Conservation (phyloP, 2,888 invertebrate species). For the Sphaerophoria rueppellii region DNA sequence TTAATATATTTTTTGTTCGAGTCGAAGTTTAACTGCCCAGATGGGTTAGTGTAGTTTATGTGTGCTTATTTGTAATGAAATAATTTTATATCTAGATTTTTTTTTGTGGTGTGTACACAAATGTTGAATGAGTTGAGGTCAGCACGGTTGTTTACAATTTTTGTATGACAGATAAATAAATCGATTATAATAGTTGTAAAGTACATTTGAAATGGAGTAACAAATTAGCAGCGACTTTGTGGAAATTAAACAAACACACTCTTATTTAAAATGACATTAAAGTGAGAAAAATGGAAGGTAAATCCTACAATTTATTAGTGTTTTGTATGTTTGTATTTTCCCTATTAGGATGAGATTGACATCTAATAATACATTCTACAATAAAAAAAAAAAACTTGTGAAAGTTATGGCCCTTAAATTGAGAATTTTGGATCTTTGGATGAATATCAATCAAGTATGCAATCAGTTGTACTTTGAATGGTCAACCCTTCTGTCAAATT, state of each 20-base stretch:
- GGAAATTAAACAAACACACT: constrained; percentile 8
- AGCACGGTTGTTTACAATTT: constrained; percentile 27
- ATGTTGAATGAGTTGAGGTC: constrained; percentile 44
- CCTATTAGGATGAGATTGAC: too few relatives aligned
- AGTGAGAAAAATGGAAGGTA: constrained; percentile 23
- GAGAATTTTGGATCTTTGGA: too few relatives aligned
- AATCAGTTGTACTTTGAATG: too few relatives aligned
- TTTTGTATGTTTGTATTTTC: too few relatives aligned
- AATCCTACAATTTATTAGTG: constrained; percentile 1
- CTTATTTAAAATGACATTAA: neutral
- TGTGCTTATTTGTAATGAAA: constrained; percentile 17
- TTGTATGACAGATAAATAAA: constrained; percentile 28
- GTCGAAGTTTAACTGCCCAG: constrained; percentile 17
- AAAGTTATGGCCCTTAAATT: too few relatives aligned
- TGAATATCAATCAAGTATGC: too few relatives aligned
- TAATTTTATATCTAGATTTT: constrained; percentile 65
- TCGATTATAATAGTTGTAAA: constrained; percentile 21
- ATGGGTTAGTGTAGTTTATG: constrained; percentile 6
- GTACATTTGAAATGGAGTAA: constrained; percentile 19
- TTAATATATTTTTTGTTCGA: constrained; percentile 22
- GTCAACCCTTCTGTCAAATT: too few relatives aligned
- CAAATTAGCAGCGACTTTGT: neutral
- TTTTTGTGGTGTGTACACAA: constrained; percentile 16
- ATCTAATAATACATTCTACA: too few relatives aligned
- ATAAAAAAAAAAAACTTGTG: too few relatives aligned